A percentile compares a stretch with the other conserved stretches of the same genome.
Conservation (phyloP, 2,797 vertebrate species). For the Neostethus bicornis region DNA sequence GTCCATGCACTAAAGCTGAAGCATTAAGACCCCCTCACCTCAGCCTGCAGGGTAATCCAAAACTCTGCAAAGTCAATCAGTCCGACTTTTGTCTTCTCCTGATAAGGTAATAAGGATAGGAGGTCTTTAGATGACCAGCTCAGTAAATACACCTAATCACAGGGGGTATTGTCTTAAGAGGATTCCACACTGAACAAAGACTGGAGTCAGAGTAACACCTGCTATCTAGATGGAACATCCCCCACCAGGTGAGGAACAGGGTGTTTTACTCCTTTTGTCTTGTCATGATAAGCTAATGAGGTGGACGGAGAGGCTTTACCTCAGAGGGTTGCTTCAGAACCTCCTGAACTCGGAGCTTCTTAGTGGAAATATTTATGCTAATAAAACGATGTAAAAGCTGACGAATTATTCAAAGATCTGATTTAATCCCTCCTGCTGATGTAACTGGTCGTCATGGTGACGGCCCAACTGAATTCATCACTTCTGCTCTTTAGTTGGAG, state of each 20-base stretch:
- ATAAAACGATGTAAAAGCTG: not conserved
- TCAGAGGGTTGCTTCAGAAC: slow-evolving; percentile 36
- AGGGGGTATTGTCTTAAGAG: slow-evolving; percentile 71
- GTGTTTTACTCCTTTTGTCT: slow-evolving; percentile 75
- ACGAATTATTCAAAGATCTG: not conserved
- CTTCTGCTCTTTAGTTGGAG: too few species aligned
- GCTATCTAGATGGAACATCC: slow-evolving; percentile 64
- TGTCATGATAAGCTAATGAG: slow-evolving; percentile 79
- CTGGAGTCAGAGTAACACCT: slow-evolving; percentile 43
- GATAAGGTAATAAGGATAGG: slow-evolving; percentile 74
- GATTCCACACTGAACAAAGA: slow-evolving; percentile 61
- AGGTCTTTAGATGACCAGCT: slow-evolving; percentile 67
- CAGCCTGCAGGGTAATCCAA: slow-evolving; percentile 70
- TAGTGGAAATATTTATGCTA: slow-evolving; percentile 1
- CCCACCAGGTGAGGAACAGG: slow-evolving; percentile 40
- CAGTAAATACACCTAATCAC: slow-evolving; percentile 52
- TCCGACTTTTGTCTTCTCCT: slow-evolving; percentile 55
- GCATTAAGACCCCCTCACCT: slow-evolving; percentile 75
- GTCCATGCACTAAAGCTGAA: slow-evolving; percentile 68
- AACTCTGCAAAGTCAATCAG: slow-evolving; percentile 67
- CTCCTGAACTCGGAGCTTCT: slow-evolving; percentile 17
- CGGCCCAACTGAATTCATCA: too few species aligned
- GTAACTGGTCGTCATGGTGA: too few species aligned
- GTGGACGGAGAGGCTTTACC: slow-evolving; percentile 52
- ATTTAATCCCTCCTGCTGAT: not conserved